Evolutionary conservation across 2,888 invertebrate species (phyloP).

Genomic region (Thera britannica): DNA sequence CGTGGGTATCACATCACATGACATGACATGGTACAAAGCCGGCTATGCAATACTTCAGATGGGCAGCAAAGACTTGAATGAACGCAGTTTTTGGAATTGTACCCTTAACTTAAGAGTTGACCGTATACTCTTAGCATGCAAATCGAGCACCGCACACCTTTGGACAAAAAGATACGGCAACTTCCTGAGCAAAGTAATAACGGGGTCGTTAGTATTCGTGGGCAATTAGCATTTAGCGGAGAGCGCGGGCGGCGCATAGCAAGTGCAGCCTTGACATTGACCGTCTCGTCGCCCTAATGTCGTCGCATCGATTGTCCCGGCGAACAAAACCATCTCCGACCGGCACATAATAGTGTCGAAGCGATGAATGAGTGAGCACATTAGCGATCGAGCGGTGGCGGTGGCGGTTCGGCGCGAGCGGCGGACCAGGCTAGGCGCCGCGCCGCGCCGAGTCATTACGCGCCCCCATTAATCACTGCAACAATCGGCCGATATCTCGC

Average conservation of each 20-base stretch:
- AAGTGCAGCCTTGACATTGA: slow-evolving; percentile 84
- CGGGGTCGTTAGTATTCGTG: slow-evolving; percentile 60
- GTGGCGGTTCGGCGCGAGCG: slow-evolving; percentile 53
- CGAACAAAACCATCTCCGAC: slow-evolving; percentile 78
- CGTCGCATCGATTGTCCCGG: slow-evolving; percentile 74
- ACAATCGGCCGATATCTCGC: slow-evolving; percentile 85
- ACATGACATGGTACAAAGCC: background rate
- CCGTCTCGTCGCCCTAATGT: slow-evolving; percentile 72
- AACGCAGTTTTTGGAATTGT: slow-evolving; percentile 12
- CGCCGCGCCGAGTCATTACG: slow-evolving; percentile 78
- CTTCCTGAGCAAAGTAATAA: slow-evolving; percentile 47
- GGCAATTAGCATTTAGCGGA: slow-evolving; percentile 66
- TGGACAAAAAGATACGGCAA: slow-evolving; percentile 34
- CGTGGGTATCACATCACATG: too few relatives aligned
- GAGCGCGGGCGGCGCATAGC: slow-evolving; percentile 62
- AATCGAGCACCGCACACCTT: slow-evolving; percentile 13
- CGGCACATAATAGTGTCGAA: slow-evolving; percentile 75
- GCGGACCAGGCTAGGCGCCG: slow-evolving; percentile 33
- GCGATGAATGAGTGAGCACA: slow-evolving; percentile 81
- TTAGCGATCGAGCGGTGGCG: slow-evolving; percentile 74
- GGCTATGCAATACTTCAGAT: background rate
- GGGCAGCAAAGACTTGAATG: background rate
- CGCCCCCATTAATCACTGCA: slow-evolving; percentile 84
- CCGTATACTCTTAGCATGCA: slow-evolving; percentile 16
- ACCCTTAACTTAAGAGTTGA: slow-evolving; percentile 11